Conservation (phyloP, 2,888 invertebrate genomes). For the Macropis europaea region DNA sequence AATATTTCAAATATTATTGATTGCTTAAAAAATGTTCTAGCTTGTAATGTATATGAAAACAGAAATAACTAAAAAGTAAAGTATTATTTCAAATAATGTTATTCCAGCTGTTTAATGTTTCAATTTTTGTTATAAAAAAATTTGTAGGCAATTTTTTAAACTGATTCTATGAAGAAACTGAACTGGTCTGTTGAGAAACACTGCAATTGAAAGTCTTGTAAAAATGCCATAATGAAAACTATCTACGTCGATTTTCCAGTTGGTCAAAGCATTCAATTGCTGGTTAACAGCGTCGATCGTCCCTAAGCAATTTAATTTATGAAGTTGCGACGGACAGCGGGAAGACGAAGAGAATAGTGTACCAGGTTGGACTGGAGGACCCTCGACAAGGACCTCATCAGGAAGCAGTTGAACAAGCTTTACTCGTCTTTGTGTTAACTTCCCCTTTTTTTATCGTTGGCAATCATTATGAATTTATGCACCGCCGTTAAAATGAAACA, state of each 20-base stretch:
- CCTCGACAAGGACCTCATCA: slow-evolving; percentile 43
- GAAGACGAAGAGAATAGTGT: slow-evolving; percentile 24
- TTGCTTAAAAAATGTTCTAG: too few species aligned
- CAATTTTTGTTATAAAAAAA: too few species aligned
- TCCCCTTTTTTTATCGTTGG: slow-evolving; percentile 17
- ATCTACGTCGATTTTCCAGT: background rate
- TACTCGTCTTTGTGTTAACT: slow-evolving; percentile 21
- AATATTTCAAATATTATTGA: too few species aligned
- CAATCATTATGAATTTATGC: slow-evolving; percentile 15
- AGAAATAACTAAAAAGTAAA: too few species aligned
- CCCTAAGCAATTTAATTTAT: slow-evolving; percentile 34
- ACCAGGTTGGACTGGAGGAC: slow-evolving; percentile 32
- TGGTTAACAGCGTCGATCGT: slow-evolving; percentile 6
- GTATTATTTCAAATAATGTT: too few species aligned
- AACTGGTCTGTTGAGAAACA: too few species aligned
- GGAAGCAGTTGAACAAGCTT: slow-evolving; percentile 35
- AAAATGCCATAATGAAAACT: too few species aligned
- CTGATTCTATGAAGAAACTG: too few species aligned
- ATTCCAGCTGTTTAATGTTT: too few species aligned
- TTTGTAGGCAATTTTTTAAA: too few species aligned
- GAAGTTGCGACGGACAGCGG: slow-evolving; percentile 1
- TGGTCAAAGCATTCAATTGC: background rate
- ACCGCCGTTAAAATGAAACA: background rate
- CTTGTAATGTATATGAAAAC: too few species aligned
- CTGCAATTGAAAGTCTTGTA: too few species aligned